Evolutionary conservation across 1,140 invertebrate genomes (phyloP), one percentile per base, ranked within the genome.

Genomic region (Drosophila santomea): DNA sequence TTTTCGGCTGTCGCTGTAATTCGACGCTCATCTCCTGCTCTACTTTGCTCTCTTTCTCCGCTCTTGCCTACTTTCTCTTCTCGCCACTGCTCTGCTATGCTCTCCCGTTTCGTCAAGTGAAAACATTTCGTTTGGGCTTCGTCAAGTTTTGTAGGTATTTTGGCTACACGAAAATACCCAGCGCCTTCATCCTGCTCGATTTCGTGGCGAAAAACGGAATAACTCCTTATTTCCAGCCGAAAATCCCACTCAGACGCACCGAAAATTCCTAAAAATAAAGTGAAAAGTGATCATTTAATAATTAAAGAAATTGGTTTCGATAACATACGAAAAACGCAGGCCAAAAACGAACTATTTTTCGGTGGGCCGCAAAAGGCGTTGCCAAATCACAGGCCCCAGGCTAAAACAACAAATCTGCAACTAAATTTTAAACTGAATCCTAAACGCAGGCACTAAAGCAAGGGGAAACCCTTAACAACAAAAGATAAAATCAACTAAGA

Each of bases 121-220:
- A 89, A 89, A 89, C 77, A 78, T 89, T 86, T 83, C 60, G 79
- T 86, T 78, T 57, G 20, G 52, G 75, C 54, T 89, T 89, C 84
- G 84, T 89, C 50, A 62, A 89, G 84, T 90, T 89, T 80, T 90
- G 84, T 89, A 89, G 84, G 85, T 89, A 89, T 89, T 89, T 89
- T 90, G 84, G 85, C 77, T 73, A 68, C 69, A 82, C 74, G 72
- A 66, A 81, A 78, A 79, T 71, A 71, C 61, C 75, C 68, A 80
- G 66, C 71, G 64, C 75, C 73, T 56, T 85, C 82, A 78, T 85
- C 82, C 80, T 83, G 72, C 77, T 69, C 56, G 58, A 60, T 67
- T 50, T 62, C 57, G 59, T 74, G 71, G 38, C 50, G 35, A 20
- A 58, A 66, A 60, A 36, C 50, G 51, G 48, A 80, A 55, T 83